Evolutionary conservation across 2,113 vertebrate genomes (phyloP).

Genomic region (Cichladusa arquata): DNA sequence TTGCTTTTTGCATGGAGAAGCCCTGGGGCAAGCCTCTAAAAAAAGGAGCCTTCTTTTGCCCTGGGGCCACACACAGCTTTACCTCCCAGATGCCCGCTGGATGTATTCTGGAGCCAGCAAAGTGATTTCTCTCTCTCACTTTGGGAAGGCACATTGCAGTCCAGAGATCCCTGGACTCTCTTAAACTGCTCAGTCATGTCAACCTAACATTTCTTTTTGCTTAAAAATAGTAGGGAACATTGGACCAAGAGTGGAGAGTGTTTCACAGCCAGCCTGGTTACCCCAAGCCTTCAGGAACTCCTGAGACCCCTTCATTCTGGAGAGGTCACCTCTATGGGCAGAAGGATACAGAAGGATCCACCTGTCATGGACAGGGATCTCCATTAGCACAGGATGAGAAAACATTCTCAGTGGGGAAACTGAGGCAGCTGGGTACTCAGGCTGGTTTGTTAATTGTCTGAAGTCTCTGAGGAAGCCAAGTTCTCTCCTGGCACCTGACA

Average conservation of each 20-base stretch:
- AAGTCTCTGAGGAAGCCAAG: neutral
- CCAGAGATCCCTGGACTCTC: neutral
- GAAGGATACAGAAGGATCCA: neutral
- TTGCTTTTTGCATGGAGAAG: neutral
- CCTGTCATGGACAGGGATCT: neutral
- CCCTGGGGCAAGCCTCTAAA: neutral
- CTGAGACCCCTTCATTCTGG: neutral
- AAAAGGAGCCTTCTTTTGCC: neutral
- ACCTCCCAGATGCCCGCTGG: neutral
- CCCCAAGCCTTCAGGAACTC: neutral
- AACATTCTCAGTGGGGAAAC: neutral
- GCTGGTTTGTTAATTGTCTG: neutral
- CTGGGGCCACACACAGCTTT: neutral
- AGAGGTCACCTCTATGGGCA: neutral
- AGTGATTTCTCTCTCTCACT: neutral
- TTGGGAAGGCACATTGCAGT: neutral
- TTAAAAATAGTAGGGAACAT: neutral
- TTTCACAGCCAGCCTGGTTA: neutral
- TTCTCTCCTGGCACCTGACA: neutral
- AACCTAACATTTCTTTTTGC: neutral
- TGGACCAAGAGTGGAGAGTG: neutral
- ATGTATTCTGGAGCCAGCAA: fast-evolving
- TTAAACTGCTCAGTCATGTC: neutral
- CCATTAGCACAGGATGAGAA: neutral
- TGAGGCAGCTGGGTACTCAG: neutral